phyloP scores from a whole-genome alignment of 2,797 vertebrate genomes.

The Sandelia bainsii region DNA sequence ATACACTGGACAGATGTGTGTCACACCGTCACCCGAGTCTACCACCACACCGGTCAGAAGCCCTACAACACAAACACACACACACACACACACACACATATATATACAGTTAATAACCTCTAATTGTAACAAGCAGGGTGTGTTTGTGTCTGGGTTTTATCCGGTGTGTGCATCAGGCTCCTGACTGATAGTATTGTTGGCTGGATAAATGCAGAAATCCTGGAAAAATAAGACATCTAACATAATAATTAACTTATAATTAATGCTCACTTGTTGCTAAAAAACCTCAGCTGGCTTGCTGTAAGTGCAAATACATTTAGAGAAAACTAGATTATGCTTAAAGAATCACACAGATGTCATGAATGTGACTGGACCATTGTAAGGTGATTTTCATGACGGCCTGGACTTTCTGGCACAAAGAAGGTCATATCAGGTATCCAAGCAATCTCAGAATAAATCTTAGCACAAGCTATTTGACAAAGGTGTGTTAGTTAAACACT shows the following conservation, averaged over 20 bases:
- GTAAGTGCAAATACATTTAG: not conserved
- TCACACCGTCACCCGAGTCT: conserved; percentile 88
- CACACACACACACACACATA: conserved; percentile 29
- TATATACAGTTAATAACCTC: conserved; percentile 28
- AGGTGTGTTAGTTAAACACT: conserved; percentile 22
- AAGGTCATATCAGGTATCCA: not conserved
- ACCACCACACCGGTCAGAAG: conserved; percentile 87
- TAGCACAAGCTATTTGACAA: conserved; percentile 41
- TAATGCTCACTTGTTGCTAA: not conserved
- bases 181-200: conserved; percentile 17
- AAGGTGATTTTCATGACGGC: conserved; percentile 2
- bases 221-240: conserved; percentile 22
- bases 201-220: conserved; percentile 34
- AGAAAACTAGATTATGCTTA: not conserved
- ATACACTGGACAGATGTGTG: conserved; percentile 88
- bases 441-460: conserved; percentile 27
- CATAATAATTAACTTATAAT: conserved; percentile 28
- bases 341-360: not conserved
- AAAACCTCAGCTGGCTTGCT: not conserved
- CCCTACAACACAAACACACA: conserved; percentile 66
- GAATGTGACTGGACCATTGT: not conserved
- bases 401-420: conserved; percentile 13
- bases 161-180: conserved; percentile 21
- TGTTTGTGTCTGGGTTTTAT: conserved; percentile 16
- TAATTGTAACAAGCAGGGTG: conserved; percentile 8